Conservation (phyloP, 1,140 invertebrate genomes). For the Uloborus diversus region DNA sequence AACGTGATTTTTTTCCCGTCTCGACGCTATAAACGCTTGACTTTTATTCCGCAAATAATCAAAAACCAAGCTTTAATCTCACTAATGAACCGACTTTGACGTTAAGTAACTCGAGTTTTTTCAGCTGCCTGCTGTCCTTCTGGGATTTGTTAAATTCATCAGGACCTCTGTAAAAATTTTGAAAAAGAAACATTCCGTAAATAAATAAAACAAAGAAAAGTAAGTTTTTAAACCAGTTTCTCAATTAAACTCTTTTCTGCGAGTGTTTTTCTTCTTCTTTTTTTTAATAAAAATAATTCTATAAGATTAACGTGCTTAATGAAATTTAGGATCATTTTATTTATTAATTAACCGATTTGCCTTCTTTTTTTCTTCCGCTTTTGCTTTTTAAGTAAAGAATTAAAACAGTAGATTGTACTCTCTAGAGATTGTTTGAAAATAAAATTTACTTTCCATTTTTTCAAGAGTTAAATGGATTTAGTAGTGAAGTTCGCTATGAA, state of each 20-base stretch:
- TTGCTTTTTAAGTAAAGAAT: too few species aligned
- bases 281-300: constrained; percentile 1
- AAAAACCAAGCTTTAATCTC: constrained; percentile 20
- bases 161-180: too few species aligned
- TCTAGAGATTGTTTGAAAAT: too few species aligned
- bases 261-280: too few species aligned
- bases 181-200: too few species aligned
- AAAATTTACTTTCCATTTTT: too few species aligned
- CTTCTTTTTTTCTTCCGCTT: too few species aligned
- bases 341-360: constrained; percentile 22
- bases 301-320: constrained; percentile 26
- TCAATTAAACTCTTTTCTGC: background rate
- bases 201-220: background rate
- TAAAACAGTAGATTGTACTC: too few species aligned
- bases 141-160: constrained; percentile 35
- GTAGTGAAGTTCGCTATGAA: too few species aligned
- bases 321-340: constrained; percentile 15
- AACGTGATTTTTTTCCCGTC: constrained; percentile 8
- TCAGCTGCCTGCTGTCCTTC: background rate
- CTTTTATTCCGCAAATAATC: constrained; percentile 1
- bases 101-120: background rate
- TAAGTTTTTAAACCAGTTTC: constrained; percentile 2
- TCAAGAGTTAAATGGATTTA: too few species aligned
- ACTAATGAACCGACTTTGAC: constrained; percentile 25
- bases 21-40: constrained; percentile 10